Base-by-base conservation (phyloP, 2,888 invertebrate genomes). In the Smittia sp. region DNA sequence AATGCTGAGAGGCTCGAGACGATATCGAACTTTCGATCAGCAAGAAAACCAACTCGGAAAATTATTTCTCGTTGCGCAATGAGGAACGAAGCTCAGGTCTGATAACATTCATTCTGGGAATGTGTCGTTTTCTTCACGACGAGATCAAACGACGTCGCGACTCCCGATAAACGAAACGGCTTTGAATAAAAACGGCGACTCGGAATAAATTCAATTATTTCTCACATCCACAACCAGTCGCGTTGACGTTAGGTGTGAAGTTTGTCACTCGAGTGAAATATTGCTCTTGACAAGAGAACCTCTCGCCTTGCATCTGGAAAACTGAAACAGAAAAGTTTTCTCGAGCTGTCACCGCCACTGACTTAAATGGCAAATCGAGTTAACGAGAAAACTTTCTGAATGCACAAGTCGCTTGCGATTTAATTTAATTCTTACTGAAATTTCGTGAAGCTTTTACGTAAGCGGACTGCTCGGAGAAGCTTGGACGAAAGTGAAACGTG, bases 191-290 rank as follows among this genome's bases (percentile, higher is more conserved):
- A 22, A 46, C 15, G 18, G 2, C 58, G 58, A 58, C 4, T 2
- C 7, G 58, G n/a, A 58, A 58, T 58, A 58, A 58, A 58, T 58
- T 58, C 58, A 58, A 58, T 58, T 58, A 58, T 58, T 58, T 58
- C 22, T 6, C 58, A 22, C 22, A 3, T 58, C n/a, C 58, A 22
- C 11, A 58, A 11, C n/a, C 46, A 46, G n/a, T 46, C 2, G 15
- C 2, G 58, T 3, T 58, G 58, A 58, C 58, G 22, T 58, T 58
- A 58, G 58, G 58, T 58, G 58, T 58, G 58, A 58, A 22, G 58
- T 2, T 58, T 58, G 58, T 58, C 58, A 58, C 3, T 7, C 22
- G 58, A 58, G 58, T 58, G 58, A 58, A 58, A 58, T 58, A 58
- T 58, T 58, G 58, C 58, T 58, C 9, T 58, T 58, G 58, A 58